phyloP scores from a whole-genome alignment of 92 coral and sea anemone genomes.

The Galaxea fascicularis region DNA sequence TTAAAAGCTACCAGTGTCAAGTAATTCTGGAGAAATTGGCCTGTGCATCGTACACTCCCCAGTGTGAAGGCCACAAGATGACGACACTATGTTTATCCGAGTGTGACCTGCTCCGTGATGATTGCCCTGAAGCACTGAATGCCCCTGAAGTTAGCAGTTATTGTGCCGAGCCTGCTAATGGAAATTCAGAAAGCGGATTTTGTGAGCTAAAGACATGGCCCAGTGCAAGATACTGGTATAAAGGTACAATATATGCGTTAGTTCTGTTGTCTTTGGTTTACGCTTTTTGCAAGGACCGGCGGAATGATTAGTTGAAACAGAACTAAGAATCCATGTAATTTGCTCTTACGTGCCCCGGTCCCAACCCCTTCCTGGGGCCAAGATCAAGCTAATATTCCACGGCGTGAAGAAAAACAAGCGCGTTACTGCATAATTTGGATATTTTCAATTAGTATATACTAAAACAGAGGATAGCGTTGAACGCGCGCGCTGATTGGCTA shows the following conservation, averaged over 20 bases:
- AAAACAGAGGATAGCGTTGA: too few relatives aligned
- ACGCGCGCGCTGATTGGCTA: too few relatives aligned
- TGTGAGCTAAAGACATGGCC: constrained; percentile 51
- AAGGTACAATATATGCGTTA: background rate
- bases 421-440: too few relatives aligned
- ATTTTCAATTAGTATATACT: too few relatives aligned
- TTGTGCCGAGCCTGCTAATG: constrained; percentile 42
- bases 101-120: background rate
- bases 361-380: too few relatives aligned
- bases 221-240: constrained; percentile 41
- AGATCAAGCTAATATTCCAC: too few relatives aligned
- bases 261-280: too few relatives aligned
- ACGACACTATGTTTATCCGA: constrained; percentile 11
- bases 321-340: too few relatives aligned
- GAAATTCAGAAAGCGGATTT: constrained; percentile 26
- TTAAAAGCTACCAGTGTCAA: background rate
- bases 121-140: constrained; percentile 15
- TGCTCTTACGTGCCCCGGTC: too few relatives aligned
- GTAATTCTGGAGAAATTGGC: constrained; percentile 9
- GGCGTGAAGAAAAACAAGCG: too few relatives aligned
- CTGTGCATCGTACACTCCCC: constrained; percentile 43
- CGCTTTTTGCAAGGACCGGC: too few relatives aligned
- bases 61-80: constrained; percentile 21
- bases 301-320: too few relatives aligned
- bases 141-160: constrained; percentile 20